Evolutionary conservation across 2,797 vertebrate species (phyloP), one percentile per base, ranked within the genome.

Genomic region (Micropoecilia bifurca): DNA sequence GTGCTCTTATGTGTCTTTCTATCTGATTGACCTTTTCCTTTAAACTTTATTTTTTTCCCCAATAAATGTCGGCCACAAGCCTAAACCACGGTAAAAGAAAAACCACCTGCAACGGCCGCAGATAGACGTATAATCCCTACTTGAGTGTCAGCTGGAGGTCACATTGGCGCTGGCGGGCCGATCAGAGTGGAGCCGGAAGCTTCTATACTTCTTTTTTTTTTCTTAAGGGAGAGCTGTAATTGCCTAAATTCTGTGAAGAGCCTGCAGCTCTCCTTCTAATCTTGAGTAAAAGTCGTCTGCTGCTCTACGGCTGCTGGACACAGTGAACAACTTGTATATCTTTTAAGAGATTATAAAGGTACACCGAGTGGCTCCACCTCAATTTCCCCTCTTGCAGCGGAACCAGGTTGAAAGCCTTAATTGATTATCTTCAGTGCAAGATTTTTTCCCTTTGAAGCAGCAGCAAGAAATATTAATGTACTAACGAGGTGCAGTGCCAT

Each of bases 371-470:
- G 57, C 59, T 46, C 46, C 53, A 80, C 79, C 74, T 68, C 47
- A 80, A 66, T 80, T 75, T 25, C 39, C 57, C 71, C 78, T 43
- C 69, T 61, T 66, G 50, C 59, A 2, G 71, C 8, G 33, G 66
- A 76, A 71, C 68, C 75, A 63, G 80, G 80, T 72, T 39, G 73
- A 73, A 83, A 84, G 76, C 61, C 47, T 68, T 66, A 79, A 89
- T 81, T 84, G 83, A 80, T 93, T 74, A 83, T 83, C 74, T 78
- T 80, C 75, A 76, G 53, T 43, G 25, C 47, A 80, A 75, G 46
- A 12, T 46, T 81, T 88, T 83, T 61, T 53, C 50, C 63, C 78
- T 87, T 78, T 85, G 80, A 89, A 78, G 80, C 82, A 80, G 75
- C 87, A 77, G 73, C 68, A 46, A 71, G 39, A 83, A 85, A 82